phyloP scores from a whole-genome alignment of 2,113 vertebrate species.

The Oreamnos americanus region DNA sequence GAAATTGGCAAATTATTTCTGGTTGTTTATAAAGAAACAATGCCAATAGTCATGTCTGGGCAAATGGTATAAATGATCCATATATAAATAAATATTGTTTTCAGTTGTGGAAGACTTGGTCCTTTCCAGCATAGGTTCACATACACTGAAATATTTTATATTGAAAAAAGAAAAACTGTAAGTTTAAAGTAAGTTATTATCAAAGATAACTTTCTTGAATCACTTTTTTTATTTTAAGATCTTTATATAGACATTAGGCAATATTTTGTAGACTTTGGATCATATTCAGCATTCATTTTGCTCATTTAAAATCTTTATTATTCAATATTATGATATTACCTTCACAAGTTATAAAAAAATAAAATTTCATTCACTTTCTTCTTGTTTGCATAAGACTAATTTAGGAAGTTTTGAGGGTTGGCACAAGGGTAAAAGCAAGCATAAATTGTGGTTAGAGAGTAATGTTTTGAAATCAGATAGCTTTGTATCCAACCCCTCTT shows the following conservation, averaged over 20 bases:
- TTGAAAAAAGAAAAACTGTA: neutral
- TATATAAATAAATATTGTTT: neutral
- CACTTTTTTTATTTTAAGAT: neutral
- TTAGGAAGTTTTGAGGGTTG: neutral
- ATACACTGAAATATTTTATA: neutral
- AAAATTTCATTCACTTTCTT: neutral
- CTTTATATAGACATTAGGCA: neutral
- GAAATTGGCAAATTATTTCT: slow-evolving; percentile 40
- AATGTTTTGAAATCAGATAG: neutral
- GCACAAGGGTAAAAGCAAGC: neutral
- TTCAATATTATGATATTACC: neutral
- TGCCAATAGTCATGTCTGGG: neutral
- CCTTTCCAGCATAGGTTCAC: neutral
- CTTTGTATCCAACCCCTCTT: neutral
- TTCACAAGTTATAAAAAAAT: neutral
- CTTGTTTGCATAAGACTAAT: neutral
- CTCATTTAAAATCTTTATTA: neutral
- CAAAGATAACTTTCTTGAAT: neutral
- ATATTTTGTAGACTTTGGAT: neutral
- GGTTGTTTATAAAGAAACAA: slow-evolving; percentile 56
- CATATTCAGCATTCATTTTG: neutral
- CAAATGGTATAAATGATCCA: slow-evolving; percentile 6
- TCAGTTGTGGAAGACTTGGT: neutral
- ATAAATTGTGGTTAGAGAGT: neutral
- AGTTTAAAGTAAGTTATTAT: neutral